Base-by-base conservation (phyloP, 1,140 invertebrate genomes). In the Diabrotica undecimpunctata region DNA sequence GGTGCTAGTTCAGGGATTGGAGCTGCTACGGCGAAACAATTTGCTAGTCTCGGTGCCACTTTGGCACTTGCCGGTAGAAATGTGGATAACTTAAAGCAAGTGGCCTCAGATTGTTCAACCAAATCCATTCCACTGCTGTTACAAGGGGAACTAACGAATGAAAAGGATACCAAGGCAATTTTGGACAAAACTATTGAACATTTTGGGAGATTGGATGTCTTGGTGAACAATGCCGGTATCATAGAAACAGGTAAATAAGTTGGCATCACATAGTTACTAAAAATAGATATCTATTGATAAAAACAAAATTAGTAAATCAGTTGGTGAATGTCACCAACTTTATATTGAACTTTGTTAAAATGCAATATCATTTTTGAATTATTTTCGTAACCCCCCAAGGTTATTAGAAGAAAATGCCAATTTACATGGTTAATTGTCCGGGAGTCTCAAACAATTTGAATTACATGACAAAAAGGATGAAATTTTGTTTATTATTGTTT, bases 221-320 rank as follows among this genome's bases (percentile, higher is more conserved):
- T 94, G 38, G 83, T 97, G 0, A 97, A 97, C 78, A 93, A 91
- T 83, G 95, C 94, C 46, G 95, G 95, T 67, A 61, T 54, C 6
- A 7, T 63, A n/a, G 51, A 53, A 63, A 60, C 61, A 54, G 37
- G 37, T 46, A 46, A 54, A 46, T 46, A 25, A 25, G 41, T 46
- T 25, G 25, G 25, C 25, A 25, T 25, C 1, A 2, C 25, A 25
- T 25, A 25, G 25, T 25, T 25, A 46, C 8, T 46, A 46, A 46
- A 46, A 10, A 46, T 10, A 46, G 8, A 46, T n/a, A n/a, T n/a
- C n/a, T n/a, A n/a, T n/a, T n/a, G n/a, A n/a, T n/a, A n/a, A n/a
- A n/a, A 46, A 10, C 6, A 46, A 4, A n/a, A 46, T 46, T 10
- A 6, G 41, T 8, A 46, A 6, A 46, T 46, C 41, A 46, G 3